Percentiles rank a stretch among this genome's conserved stretches.
phyloP scores from a whole-genome alignment of 1,140 invertebrate species.

The Saccostrea echinata region DNA sequence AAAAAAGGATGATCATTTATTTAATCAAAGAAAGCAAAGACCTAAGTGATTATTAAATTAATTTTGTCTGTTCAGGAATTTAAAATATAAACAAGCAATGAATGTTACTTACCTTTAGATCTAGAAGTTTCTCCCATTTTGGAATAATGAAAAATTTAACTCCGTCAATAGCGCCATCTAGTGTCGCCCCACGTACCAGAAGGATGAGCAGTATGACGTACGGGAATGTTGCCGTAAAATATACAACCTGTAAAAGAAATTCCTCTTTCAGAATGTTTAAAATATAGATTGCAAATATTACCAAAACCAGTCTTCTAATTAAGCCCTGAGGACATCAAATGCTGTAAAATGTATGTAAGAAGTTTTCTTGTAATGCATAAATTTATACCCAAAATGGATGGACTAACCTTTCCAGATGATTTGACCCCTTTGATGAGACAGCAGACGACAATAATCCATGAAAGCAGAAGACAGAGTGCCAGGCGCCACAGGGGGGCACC shows the following conservation, averaged over 20 bases:
- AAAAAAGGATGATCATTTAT: too few relatives aligned
- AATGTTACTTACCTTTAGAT: constrained; percentile 65
- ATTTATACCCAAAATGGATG: too few relatives aligned
- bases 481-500: constrained; percentile 95
- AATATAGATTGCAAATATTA: neutral
- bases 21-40: too few relatives aligned
- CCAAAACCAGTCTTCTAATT: neutral
- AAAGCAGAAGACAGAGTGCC: constrained; percentile 90
- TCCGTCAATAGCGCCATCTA: constrained; percentile 89
- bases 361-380: neutral
- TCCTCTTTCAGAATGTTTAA: too few relatives aligned
- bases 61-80: too few relatives aligned
- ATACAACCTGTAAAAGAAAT: constrained; percentile 87
- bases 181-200: constrained; percentile 89
- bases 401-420: constrained; percentile 92
- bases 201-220: constrained; percentile 91
- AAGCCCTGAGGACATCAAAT: neutral
- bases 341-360: neutral
- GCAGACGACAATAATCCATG: constrained; percentile 97
- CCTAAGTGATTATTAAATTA: too few relatives aligned
- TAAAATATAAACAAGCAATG: too few relatives aligned
- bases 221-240: constrained; percentile 97
- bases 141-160: constrained; percentile 84
- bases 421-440: constrained; percentile 99
- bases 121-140: constrained; percentile 68